Percentiles rank a stretch among this genome's conserved stretches.
These are phyloP conservation scores for Noctua janthina DNA, from an alignment of 2,888 invertebrate genomes.

Conservation along the genomic window DNA sequence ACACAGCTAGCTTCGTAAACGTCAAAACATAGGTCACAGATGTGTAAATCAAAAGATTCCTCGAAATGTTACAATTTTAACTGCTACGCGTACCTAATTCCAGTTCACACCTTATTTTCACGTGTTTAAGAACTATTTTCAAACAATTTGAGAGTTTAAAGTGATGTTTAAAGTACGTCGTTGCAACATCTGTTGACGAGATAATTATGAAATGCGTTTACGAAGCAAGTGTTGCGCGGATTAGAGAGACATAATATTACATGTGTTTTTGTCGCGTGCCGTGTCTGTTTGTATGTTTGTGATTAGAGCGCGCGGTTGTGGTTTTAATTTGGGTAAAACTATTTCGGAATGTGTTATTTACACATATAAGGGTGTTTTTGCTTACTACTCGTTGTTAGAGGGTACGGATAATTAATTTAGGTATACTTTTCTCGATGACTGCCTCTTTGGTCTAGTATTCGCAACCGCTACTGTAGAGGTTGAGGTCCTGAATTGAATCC, in stretches of 20 bases:
- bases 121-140: slow-evolving; percentile 13
- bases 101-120: slow-evolving; percentile 31
- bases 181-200: slow-evolving; percentile 58
- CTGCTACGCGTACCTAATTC: background rate
- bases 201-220: slow-evolving; percentile 66
- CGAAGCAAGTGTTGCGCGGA: slow-evolving; percentile 60
- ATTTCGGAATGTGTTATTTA: slow-evolving; percentile 19
- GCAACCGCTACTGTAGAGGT: background rate
- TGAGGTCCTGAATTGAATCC: background rate
- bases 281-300: slow-evolving; percentile 40
- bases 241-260: slow-evolving; percentile 62
- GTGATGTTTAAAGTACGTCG: slow-evolving; percentile 16
- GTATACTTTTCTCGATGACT: background rate
- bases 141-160: background rate
- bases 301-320: slow-evolving; percentile 40
- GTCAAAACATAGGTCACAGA: slow-evolving; percentile 75
- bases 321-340: slow-evolving; percentile 42
- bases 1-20: slow-evolving; percentile 67
- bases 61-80: slow-evolving; percentile 52
- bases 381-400: background rate
- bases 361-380: background rate
- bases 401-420: background rate
- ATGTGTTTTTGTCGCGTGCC: slow-evolving; percentile 60
- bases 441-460: background rate
- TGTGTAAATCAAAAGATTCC: slow-evolving; percentile 72